Evolutionary conservation across 2,888 invertebrate species (phyloP), one percentile per base, ranked within the genome.

Genomic region (Psylliodes chrysocephalus): DNA sequence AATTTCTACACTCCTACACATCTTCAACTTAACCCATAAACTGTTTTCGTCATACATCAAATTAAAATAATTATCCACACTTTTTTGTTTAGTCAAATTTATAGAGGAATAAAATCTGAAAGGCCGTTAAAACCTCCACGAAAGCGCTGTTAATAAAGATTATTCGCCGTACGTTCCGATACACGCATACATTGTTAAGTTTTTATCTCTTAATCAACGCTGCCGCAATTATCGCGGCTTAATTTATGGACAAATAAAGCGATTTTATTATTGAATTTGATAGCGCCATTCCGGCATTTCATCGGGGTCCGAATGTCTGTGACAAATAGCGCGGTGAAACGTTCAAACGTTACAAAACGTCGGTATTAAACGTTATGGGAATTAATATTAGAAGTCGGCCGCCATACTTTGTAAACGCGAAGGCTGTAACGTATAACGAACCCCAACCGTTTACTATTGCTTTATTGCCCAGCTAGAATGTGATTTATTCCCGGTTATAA

Each of bases 211-310:
- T 49, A 59, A 59, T 59, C 51, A 49, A 51, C 22, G 33, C 15
- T 15, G 25, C 2, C 5, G 38, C 40, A 49, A 59, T 59, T 59
- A 59, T 59, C 15, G 25, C 38, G 47, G 30, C 15, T 28, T 59
- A 59, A 59, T 59, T 59, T 59, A 59, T 40, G 22, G 44, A 7
- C 59, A 19, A 40, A 59, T 59, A 40, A 59, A 59, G 38, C 18
- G 38, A 59, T 59, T 59, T 59, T 59, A 59, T 49, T 59, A 59
- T 59, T 49, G 59, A 59, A 59, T 59, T 59, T 59, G 59, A 59
- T 59, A 25, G 59, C 51, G 44, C 15, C 25, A 28, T 49, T 22
- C 47, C 28, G 49, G 30, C 28, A 30, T 59, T 59, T 59, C 59
- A 30, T 57, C 56, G 47, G 35, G 47, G 19, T 57, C 57, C 57